phyloP scores from a whole-genome alignment of 1,140 invertebrate genomes.

The Idris sp. region DNA sequence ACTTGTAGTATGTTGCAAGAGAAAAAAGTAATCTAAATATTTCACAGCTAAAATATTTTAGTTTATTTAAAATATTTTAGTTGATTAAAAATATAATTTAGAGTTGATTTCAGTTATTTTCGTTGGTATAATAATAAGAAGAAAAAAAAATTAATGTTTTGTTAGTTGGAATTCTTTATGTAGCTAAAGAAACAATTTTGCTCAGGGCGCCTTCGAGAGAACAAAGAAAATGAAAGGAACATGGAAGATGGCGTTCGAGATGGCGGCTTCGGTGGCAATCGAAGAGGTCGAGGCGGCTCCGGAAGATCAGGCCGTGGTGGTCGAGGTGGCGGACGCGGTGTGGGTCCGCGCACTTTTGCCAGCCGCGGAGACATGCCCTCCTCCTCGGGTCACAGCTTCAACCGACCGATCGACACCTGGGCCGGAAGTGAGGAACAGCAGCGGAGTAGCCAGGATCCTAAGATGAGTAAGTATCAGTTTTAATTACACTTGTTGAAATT shows the following conservation, averaged over 20 bases:
- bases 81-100: constrained; percentile 5
- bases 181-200: constrained; percentile 11
- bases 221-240: constrained; percentile 81
- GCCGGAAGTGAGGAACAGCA: constrained; percentile 76
- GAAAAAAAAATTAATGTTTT: constrained; percentile 3
- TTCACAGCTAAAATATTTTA: too few species aligned
- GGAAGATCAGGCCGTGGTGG: constrained; percentile 79
- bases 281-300: constrained; percentile 79
- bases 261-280: constrained; percentile 75
- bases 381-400: constrained; percentile 72
- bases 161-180: constrained; percentile 4
- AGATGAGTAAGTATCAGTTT: constrained; percentile 73
- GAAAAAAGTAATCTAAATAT: too few species aligned
- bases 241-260: constrained; percentile 76
- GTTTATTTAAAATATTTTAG: background rate
- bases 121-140: too few species aligned
- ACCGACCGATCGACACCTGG: constrained; percentile 77
- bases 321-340: constrained; percentile 79
- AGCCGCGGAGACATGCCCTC: constrained; percentile 73
- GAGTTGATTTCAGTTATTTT: too few species aligned
- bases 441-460: constrained; percentile 72
- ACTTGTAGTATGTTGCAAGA: too few species aligned
- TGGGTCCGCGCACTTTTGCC: constrained; percentile 79
- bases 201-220: constrained; percentile 80
- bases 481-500: too few species aligned